phyloP scores from a whole-genome alignment of 2,888 invertebrate genomes.

The Anagyrus pseudococci region DNA sequence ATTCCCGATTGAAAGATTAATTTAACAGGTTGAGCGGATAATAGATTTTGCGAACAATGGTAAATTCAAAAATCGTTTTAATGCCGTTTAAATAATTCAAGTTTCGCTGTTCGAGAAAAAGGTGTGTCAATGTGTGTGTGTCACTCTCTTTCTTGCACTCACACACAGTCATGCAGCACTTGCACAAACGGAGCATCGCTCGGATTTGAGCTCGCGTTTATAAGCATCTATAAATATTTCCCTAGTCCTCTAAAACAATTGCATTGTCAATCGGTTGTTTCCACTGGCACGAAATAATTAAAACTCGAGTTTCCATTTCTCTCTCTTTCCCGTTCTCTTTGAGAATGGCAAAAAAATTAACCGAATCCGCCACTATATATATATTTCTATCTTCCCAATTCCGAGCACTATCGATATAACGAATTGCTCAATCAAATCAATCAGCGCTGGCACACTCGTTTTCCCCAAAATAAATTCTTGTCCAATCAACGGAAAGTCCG shows the following conservation, averaged over 20 bases:
- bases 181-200: too few species aligned
- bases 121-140: neutral
- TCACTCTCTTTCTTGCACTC: too few species aligned
- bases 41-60: constrained; percentile 16
- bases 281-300: constrained; percentile 7
- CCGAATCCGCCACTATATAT: neutral
- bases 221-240: constrained; percentile 4
- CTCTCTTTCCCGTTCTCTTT: too few species aligned
- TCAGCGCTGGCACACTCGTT: neutral
- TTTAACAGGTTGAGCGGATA: neutral
- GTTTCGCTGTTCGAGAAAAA: neutral
- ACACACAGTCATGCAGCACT: too few species aligned
- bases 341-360: neutral
- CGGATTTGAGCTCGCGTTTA: neutral
- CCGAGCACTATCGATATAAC: neutral
- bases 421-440: constrained; percentile 14
- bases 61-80: constrained; percentile 27
- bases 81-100: constrained; percentile 18
- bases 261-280: constrained; percentile 5
- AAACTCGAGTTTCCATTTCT: constrained; percentile 6
- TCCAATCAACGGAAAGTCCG: neutral
- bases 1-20: constrained; percentile 13
- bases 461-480: constrained; percentile 9
- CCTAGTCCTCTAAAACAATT: constrained; percentile 2
- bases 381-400: neutral